Base-by-base conservation (phyloP, 2,888 invertebrate species). In the Hemaris fuciformis region DNA sequence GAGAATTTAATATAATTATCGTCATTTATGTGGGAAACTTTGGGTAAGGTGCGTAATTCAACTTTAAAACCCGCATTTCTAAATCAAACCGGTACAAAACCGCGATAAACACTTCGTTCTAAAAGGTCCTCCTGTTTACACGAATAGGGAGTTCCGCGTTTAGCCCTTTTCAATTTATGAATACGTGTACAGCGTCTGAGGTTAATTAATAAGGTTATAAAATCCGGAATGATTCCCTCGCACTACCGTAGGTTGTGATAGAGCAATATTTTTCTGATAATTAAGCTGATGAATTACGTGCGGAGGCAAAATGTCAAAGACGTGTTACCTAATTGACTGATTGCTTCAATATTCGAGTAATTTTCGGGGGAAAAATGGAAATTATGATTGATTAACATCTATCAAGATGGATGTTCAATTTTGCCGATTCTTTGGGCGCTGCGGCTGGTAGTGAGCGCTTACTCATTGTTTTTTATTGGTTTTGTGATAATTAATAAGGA, bases 311-410 rank as follows among this genome's bases (percentile, higher is more conserved):
- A 69, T 56, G 72, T 72, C 74, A 67, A 72, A 72, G 71, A 66
- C 68, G 63, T 72, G 66, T 70, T 64, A 48, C 64, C 59, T 72
- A 75, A 74, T 74, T 72, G 73, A 72, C 65, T 68, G 75, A 71
- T 72, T 66, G 71, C 48, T 48, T 46, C n/a, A 46, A 25, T 46
- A 38, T 53, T 63, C 66, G 43, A 22, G 42, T 53, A 59, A 59
- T 27, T 66, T 73, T 62, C 42, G 57, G 46, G 59, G 45, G 59
- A 64, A 71, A 72, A 72, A 74, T 74, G 59, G 43, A 61, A 67
- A 70, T 67, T 64, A 62, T 63, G 61, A 64, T 63, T 38, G 53
- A 64, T 65, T 67, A 62, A 61, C 42, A 10, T 27, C 27, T 27
- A 27, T 65, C 65, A 61, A 42, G 23, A 63, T 59, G 48, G 65